A percentile compares a stretch with the other conserved stretches of the same genome.
phyloP scores from a whole-genome alignment of 2,797 vertebrate species.

The Gephyroberyx darwinii region DNA sequence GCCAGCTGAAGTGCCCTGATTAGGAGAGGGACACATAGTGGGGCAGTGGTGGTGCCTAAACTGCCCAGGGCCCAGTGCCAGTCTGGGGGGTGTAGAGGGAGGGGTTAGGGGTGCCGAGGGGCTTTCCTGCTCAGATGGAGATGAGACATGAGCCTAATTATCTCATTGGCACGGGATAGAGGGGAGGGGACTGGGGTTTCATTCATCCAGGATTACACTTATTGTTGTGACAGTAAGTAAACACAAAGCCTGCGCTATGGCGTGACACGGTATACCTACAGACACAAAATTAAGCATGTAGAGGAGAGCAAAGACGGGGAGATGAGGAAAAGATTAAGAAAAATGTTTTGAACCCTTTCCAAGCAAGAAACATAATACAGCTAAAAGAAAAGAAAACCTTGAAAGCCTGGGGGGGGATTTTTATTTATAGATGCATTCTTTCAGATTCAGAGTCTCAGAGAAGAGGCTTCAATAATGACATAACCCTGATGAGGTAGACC shows the following conservation, averaged over 20 bases:
- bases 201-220: constrained; percentile 73
- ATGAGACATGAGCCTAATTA: constrained; percentile 79
- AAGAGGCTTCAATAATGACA: constrained; percentile 62
- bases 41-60: constrained; percentile 61
- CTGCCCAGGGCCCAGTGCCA: constrained; percentile 67
- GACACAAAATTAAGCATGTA: constrained; percentile 46
- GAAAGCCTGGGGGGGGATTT: constrained; percentile 45
- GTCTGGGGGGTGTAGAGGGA: not conserved
- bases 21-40: constrained; percentile 61
- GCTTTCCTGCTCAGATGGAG: constrained; percentile 65
- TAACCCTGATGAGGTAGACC: constrained; percentile 45
- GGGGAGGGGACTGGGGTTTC: constrained; percentile 45
- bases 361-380: constrained; percentile 24
- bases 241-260: constrained; percentile 65
- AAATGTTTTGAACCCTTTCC: constrained; percentile 37
- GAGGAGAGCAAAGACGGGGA: constrained; percentile 34
- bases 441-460: constrained; percentile 50
- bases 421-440: constrained; percentile 69
- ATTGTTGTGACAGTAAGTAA: constrained; percentile 77
- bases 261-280: constrained; percentile 58
- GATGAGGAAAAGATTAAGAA: constrained; percentile 38
- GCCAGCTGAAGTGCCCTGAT: constrained; percentile 58
- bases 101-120: constrained; percentile 9
- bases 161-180: constrained; percentile 69
- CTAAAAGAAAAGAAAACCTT: constrained; percentile 13